Evolutionary conservation across 2,113 vertebrate species (phyloP).

Genomic region (Xyliphius kryptos): DNA sequence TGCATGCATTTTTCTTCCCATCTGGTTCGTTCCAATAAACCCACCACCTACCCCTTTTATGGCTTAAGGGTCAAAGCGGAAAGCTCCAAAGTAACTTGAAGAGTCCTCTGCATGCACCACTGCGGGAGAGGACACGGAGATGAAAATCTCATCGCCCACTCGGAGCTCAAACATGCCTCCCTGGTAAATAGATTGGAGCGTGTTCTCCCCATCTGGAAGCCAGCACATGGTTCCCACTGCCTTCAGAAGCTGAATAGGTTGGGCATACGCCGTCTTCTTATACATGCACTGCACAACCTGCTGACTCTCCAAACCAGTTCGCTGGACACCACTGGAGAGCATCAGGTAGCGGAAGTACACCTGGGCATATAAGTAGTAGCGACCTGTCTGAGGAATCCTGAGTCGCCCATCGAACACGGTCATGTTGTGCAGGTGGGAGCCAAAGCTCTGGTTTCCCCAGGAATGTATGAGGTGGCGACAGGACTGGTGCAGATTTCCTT

Average conservation of each 20-base stretch:
- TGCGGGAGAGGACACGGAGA: constrained; percentile 62
- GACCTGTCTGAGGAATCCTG: constrained; percentile 55
- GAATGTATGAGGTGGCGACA: constrained; percentile 57
- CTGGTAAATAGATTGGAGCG: constrained; percentile 66
- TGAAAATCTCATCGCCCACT: constrained; percentile 59
- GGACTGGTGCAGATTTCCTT: constrained; percentile 58
- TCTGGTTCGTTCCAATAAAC: constrained; percentile 9
- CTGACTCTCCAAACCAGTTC: constrained; percentile 32
- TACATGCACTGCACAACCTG: constrained; percentile 66
- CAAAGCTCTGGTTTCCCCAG: constrained; percentile 56
- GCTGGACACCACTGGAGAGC: constrained; percentile 31
- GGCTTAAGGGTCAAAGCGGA: constrained; percentile 58
- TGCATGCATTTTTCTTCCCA: background rate
- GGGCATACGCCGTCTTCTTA: constrained; percentile 56
- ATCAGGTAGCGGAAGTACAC: constrained; percentile 59
- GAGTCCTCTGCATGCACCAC: constrained; percentile 50
- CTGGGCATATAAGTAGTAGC: constrained; percentile 67
- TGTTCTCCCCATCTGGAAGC: constrained; percentile 56
- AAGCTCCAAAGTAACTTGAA: constrained; percentile 65
- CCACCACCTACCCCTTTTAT: constrained; percentile 1
- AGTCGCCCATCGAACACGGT: constrained; percentile 54
- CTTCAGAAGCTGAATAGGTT: constrained; percentile 66
- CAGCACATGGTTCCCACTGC: constrained; percentile 68
- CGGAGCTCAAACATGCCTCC: constrained; percentile 64
- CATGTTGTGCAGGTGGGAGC: constrained; percentile 64